Percentiles rank a stretch among this genome's conserved stretches.
Conservation (phyloP, 1,140 invertebrate species). For the Sipha flava region DNA sequence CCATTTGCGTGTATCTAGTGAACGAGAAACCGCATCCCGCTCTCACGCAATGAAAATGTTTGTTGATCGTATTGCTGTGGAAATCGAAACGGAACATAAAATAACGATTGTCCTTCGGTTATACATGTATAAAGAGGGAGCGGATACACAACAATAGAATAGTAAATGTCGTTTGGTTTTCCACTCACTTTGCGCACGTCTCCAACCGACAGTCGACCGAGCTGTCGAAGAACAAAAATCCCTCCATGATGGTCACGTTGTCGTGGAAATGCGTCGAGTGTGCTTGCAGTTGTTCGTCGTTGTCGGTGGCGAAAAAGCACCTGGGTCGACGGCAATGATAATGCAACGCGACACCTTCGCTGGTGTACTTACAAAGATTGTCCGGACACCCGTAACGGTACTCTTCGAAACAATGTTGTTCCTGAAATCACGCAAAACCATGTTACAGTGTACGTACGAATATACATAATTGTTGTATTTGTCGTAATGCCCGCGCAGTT, state of each 20-base stretch:
- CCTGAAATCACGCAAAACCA: slow-evolving; percentile 41
- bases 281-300: slow-evolving; percentile 56
- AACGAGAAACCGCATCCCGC: slow-evolving; percentile 67
- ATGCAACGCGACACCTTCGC: slow-evolving; percentile 50
- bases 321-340: slow-evolving; percentile 66
- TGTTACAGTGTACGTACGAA: no score
- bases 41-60: slow-evolving; percentile 69
- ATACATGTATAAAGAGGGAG: no score
- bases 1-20: slow-evolving; percentile 64
- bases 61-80: slow-evolving; percentile 56
- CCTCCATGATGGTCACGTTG: slow-evolving; percentile 69
- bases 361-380: slow-evolving; percentile 50
- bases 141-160: no score
- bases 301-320: slow-evolving; percentile 64
- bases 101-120: no score
- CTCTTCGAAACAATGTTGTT: slow-evolving; percentile 52
- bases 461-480: no score
- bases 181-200: slow-evolving; percentile 52
- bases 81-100: not conserved
- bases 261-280: slow-evolving; percentile 77
- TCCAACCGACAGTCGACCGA: slow-evolving; percentile 64
- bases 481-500: no score
- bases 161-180: no score
- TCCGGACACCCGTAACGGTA: slow-evolving; percentile 59
- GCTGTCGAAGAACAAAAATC: slow-evolving; percentile 71